Evolutionary conservation across 1,140 invertebrate genomes (phyloP), one percentile per base, ranked within the genome.

Genomic region (Steinernema khuongi): DNA sequence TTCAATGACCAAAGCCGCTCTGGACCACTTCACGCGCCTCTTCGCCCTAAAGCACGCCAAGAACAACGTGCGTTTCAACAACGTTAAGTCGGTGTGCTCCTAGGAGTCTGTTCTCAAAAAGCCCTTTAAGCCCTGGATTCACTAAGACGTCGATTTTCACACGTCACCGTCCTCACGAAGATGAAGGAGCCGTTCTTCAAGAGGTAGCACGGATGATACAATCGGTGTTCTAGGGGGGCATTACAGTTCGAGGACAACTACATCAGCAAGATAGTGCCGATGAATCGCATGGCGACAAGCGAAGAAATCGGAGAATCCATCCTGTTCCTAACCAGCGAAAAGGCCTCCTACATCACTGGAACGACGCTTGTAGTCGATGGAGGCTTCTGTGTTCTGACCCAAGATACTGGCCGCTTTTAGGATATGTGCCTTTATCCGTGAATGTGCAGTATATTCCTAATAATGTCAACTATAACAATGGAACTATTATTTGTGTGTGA

Each of bases 271-370:
- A 60, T 60, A n/a, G 50, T 60, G 11, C 50, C 50, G 22, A 60
- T 60, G 50, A 22, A 22, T 4, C 50, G 50, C 50, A 60, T 60
- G 50, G 50, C 50, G 14, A 22, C 50, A 11, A 60, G 50, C 50
- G 50, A 60, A 22, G 50, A 60, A 22, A 60, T 60, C 50, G 50
- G 14, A 14, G 50, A 60, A 14, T 60, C 50, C 4, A 60, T 60
- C 19, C 26, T 60, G 19, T 60, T 60, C 50, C 19, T 60, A 4
- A 60, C 50, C 50, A 26, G 50, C 50, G 22, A 60, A n/a, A 11
- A 60, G 50, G 50, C 50, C 11, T n/a, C 50, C 22, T 60, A 60
- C 50, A 60, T 60, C 50, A 60, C 50, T 2, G 50, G 50, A 60
- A 60, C 50, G 19, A 60, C 50, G 7, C 50, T 60, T 60, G 50